Conservation (phyloP, 2,113 vertebrate species). For the Struthio camelus region DNA sequence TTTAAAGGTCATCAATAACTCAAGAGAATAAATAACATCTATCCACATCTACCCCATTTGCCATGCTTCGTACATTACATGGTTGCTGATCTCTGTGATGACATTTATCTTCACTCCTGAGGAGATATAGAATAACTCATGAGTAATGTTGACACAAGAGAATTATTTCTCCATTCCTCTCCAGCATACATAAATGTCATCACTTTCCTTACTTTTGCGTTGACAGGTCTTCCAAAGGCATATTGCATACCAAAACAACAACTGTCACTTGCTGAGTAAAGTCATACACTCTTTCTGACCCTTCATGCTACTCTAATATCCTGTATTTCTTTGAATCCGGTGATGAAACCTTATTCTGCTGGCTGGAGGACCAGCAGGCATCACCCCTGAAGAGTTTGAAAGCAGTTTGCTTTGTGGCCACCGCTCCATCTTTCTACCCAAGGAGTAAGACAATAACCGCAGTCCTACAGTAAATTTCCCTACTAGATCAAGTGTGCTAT, state of each 20-base stretch:
- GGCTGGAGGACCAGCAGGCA: background rate
- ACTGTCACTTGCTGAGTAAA: background rate
- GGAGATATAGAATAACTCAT: background rate
- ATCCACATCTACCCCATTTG: background rate
- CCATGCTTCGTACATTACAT: background rate
- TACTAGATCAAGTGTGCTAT: background rate
- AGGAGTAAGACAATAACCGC: background rate
- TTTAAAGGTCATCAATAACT: constrained; percentile 8
- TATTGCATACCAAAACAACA: background rate
- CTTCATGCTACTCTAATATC: background rate
- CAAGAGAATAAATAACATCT: background rate
- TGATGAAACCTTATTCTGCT: background rate
- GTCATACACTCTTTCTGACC: background rate
- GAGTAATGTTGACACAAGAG: background rate
- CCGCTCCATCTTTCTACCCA: background rate
- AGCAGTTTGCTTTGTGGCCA: background rate
- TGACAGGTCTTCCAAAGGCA: background rate
- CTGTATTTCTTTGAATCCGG: background rate
- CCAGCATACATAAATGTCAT: background rate
- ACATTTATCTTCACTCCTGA: background rate
- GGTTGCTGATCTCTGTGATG: background rate
- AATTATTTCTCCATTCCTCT: background rate
- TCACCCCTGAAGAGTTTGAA: background rate
- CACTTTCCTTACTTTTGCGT: background rate
- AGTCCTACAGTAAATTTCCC: background rate